A percentile compares a stretch with the other conserved stretches of the same genome.
phyloP scores from a whole-genome alignment of 2,113 vertebrate species.

The Dipodomys merriami region DNA sequence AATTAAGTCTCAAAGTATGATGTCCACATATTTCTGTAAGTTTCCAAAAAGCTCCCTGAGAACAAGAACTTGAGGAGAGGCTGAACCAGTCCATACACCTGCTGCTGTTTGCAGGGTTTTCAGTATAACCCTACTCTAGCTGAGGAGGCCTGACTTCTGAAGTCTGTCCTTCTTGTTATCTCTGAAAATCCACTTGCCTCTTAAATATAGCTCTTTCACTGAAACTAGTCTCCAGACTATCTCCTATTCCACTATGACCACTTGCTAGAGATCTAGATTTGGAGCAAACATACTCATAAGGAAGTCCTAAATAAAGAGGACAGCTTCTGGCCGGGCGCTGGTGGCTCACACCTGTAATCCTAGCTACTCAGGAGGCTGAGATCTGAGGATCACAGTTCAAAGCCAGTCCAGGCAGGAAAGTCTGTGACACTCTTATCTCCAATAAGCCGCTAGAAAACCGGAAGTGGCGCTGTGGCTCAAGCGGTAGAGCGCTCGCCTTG shows the following conservation, averaged over 20 bases:
- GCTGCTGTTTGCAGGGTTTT: background rate
- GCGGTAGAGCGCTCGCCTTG: too few relatives aligned
- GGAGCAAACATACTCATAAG: background rate
- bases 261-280: background rate
- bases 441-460: too few relatives aligned
- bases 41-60: background rate
- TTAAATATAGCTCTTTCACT: conserved; percentile 46
- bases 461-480: too few relatives aligned
- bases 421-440: too few relatives aligned
- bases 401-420: too few relatives aligned
- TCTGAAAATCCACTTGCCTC: background rate
- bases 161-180: background rate
- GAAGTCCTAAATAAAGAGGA: background rate
- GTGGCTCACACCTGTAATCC: too few relatives aligned
- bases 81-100: background rate
- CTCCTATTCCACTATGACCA: background rate
- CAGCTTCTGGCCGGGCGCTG: background rate
- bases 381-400: too few relatives aligned
- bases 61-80: background rate
- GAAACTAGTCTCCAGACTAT: conserved; percentile 1
- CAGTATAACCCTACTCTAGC: background rate
- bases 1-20: background rate
- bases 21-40: background rate
- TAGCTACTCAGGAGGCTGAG: too few relatives aligned
- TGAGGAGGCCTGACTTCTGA: background rate